Evolutionary conservation across 2,888 invertebrate genomes (phyloP).

Genomic region (Deroplatys truncata): DNA sequence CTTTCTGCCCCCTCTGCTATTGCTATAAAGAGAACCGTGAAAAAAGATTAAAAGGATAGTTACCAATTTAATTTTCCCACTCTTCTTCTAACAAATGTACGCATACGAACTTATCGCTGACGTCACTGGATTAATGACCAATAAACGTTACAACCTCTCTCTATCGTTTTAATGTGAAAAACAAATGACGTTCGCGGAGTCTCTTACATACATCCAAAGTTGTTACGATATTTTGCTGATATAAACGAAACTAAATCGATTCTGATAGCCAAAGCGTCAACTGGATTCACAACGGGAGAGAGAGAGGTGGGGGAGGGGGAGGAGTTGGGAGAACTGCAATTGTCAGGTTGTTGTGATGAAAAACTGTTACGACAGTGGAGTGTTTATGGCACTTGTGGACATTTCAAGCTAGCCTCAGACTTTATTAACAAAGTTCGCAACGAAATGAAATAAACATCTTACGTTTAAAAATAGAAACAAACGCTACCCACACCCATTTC

Average conservation of each 20-base stretch:
- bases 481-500: no score
- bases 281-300: neutral
- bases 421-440: no score
- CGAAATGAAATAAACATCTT: no score
- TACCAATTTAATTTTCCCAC: neutral
- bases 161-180: neutral
- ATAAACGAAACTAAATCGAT: neutral
- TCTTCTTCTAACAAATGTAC: neutral
- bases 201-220: neutral
- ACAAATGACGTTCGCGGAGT: neutral
- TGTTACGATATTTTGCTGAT: neutral
- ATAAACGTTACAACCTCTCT: neutral
- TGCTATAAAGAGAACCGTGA: neutral
- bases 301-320: no score
- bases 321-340: neutral
- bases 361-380: neutral
- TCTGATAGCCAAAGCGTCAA: neutral
- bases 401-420: neutral
- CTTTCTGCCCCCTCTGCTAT: neutral
- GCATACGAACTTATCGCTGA: neutral
- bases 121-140: neutral
- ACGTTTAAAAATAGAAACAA: no score
- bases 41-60: neutral
- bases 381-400: neutral
- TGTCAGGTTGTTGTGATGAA: neutral